Evolutionary conservation across 2,113 vertebrate genomes (phyloP).

Genomic region (Penelope pileata): DNA sequence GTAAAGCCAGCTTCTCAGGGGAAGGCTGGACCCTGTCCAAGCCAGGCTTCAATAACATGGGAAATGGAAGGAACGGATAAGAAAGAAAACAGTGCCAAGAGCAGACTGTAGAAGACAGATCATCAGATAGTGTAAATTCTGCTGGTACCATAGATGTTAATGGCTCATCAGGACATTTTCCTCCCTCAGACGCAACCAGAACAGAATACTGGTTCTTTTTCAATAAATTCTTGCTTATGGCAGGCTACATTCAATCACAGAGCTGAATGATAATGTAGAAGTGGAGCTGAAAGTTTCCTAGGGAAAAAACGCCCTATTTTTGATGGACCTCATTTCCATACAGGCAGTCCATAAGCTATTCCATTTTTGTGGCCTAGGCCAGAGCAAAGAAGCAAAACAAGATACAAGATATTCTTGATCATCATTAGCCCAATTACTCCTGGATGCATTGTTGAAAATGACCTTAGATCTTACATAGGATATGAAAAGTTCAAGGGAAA

Average conservation of each 20-base stretch:
- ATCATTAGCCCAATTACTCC: not conserved
- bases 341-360: not conserved
- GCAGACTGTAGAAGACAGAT: slow-evolving; percentile 16
- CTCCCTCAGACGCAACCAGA: slow-evolving; percentile 8
- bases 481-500: not conserved
- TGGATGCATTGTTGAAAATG: not conserved
- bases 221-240: not conserved
- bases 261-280: not conserved
- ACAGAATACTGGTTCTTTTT: slow-evolving; percentile 31
- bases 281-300: not conserved
- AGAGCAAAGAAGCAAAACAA: not conserved
- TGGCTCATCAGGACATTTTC: not conserved
- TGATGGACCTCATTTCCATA: not conserved
- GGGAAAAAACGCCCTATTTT: rapidly evolving
- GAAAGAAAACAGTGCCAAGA: not conserved
- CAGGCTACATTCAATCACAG: not conserved
- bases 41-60: not conserved
- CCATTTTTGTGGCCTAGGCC: not conserved
- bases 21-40: slow-evolving; percentile 18
- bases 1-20: not conserved
- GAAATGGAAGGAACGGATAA: slow-evolving; percentile 20
- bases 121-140: slow-evolving; percentile 26
- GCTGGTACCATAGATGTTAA: not conserved
- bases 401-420: not conserved
- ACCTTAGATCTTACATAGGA: not conserved